Conservation (phyloP, 2,113 vertebrate species). For the Sapayoa aenigma region DNA sequence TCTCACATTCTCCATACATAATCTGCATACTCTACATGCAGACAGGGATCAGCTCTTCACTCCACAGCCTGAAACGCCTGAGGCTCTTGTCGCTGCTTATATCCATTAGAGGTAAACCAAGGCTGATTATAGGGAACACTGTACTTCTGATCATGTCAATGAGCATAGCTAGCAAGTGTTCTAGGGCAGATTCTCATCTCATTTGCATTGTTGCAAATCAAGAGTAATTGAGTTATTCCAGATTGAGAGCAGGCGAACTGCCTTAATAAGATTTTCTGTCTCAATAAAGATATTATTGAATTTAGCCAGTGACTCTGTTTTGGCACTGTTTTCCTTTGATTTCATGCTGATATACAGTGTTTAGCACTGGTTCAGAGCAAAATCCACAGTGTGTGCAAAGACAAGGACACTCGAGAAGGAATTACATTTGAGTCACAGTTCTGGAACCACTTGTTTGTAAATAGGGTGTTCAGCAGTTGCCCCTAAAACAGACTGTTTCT, state of each 20-base stretch:
- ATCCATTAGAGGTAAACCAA: slow-evolving; percentile 60
- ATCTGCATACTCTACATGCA: neutral
- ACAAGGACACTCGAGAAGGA: neutral
- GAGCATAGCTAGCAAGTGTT: slow-evolving; percentile 41
- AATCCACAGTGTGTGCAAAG: neutral
- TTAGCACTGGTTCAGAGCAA: neutral
- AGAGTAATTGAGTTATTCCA: slow-evolving; percentile 50
- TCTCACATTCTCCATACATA: neutral
- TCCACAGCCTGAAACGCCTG: slow-evolving; percentile 25
- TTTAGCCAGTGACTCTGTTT: slow-evolving; percentile 25
- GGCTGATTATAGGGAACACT: slow-evolving; percentile 46
- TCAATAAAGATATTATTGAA: slow-evolving; percentile 42
- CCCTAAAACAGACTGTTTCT: neutral
- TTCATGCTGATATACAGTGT: neutral
- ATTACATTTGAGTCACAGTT: neutral
- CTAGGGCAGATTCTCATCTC: slow-evolving; percentile 46
- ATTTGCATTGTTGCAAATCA: slow-evolving; percentile 61
- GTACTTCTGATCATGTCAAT: slow-evolving; percentile 58
- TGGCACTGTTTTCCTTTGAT: slow-evolving; percentile 32
- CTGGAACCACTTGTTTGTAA: neutral
- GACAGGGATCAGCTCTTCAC: slow-evolving; percentile 2
- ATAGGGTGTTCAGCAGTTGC: neutral
- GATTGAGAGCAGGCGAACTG: neutral
- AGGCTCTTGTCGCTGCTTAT: slow-evolving; percentile 62
- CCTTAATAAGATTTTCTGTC: slow-evolving; percentile 47